A percentile compares a stretch with the other conserved stretches of the same genome.
These are phyloP conservation scores for Karalla daura DNA, from an alignment of 2,797 vertebrate species.

Conservation along the genomic window DNA sequence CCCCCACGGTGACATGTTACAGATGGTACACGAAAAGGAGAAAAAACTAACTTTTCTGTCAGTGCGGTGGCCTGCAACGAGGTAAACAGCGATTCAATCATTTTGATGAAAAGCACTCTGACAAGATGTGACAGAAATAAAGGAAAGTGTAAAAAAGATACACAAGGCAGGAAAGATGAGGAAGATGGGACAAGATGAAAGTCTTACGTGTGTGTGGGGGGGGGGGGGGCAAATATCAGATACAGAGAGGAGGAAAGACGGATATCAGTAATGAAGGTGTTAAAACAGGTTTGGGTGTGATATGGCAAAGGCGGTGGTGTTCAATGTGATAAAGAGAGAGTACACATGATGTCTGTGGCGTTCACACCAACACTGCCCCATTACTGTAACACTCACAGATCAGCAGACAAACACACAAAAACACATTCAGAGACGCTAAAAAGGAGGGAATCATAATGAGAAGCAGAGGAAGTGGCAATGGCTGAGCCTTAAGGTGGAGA, in stretches of 20 bases:
- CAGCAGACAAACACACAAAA: slow-evolving; percentile 25
- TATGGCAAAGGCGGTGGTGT: slow-evolving; percentile 36
- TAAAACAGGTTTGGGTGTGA: slow-evolving; percentile 43
- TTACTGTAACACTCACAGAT: slow-evolving; percentile 48
- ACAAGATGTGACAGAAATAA: slow-evolving; percentile 38
- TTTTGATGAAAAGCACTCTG: slow-evolving; percentile 38
- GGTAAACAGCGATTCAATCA: slow-evolving; percentile 42
- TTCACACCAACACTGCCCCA: slow-evolving; percentile 33
- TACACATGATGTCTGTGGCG: slow-evolving; percentile 23
- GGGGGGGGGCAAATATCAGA: slow-evolving; percentile 16
- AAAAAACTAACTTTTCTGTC: slow-evolving; percentile 11
- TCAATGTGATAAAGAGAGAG: slow-evolving; percentile 45
- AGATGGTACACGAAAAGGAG: slow-evolving; percentile 5
- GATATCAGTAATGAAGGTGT: slow-evolving; percentile 48
- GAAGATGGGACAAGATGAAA: slow-evolving; percentile 19
- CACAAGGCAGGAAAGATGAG: slow-evolving; percentile 14
- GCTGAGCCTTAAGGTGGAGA: slow-evolving; percentile 23
- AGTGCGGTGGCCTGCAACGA: slow-evolving; percentile 24
- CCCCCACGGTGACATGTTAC: slow-evolving; percentile 24
- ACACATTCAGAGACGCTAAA: slow-evolving; percentile 29
- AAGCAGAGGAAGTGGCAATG: slow-evolving; percentile 36
- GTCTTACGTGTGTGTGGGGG: slow-evolving; percentile 13
- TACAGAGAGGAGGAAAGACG: slow-evolving; percentile 19
- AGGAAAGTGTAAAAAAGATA: slow-evolving; percentile 29
- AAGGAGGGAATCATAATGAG: slow-evolving; percentile 54